Base-by-base conservation (phyloP, 1,140 invertebrate species). In the Oedothorax gibbosus region DNA sequence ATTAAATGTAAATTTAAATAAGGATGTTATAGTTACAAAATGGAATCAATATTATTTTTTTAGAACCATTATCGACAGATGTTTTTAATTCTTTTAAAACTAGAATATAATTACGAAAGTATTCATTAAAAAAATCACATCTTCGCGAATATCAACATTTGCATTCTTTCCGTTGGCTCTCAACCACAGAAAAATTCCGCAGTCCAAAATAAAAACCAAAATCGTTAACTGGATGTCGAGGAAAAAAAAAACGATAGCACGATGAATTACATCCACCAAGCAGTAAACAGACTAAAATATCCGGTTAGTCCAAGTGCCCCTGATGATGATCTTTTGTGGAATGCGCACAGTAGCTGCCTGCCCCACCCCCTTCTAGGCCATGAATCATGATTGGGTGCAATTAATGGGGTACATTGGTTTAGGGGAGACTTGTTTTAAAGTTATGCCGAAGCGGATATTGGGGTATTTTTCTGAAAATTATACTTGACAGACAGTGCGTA, bases 291-390 rank as follows among this genome's bases (percentile, higher is more conserved):
- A 51, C 69, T 57, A 68, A 81, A 72, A 82, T 82, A 82, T 82
- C 80, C 80, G 80, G 80, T 82, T 73, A 20, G 57, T 49, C 15
- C 12, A 62, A 66, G 18, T 14, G 76, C 62, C 15, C 15, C 54
- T 21, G 65, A 69, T 71, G 49, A 81, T 73, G 68, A 82, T 53
- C 66, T 21, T 65, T 35, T 64, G 65, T 73, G 80, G 80, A 73
- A 82, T 82, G 80, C 35, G 35, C 80, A 82, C 80, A 82, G 80
- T 82, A 82, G 80, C 80, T 8, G 15, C 8, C 68, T 14, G 53
- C 68, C 80, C 77, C 77, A 82, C 80, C 80, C 69, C 80, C 69
- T 82, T 82, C 49, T 5, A 20, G 80, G 21, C 80, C 80, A 64
- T 73, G 80, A 64, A 18, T 71, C 54, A 8, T 82, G 80, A 82